A percentile compares a stretch with the other conserved stretches of the same genome.
Evolutionary conservation across 2,888 invertebrate species (phyloP).

Genomic region (Apotomis betuletana): DNA sequence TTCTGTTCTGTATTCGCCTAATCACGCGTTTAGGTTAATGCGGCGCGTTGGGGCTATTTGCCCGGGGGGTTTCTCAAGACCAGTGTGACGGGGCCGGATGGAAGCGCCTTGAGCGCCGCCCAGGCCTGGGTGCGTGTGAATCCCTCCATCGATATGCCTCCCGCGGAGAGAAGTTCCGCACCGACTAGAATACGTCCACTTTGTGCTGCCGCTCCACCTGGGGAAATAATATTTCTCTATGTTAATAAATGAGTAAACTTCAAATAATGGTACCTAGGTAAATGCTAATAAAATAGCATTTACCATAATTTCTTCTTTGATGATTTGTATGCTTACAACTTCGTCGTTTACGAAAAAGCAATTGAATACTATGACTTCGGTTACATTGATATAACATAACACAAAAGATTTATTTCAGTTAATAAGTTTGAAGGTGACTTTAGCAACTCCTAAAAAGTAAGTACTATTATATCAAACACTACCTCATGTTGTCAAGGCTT

Average conservation of each 20-base stretch:
- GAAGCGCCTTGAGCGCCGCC: conserved; percentile 95
- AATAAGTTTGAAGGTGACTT: too few relatives aligned
- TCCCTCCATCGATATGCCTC: conserved; percentile 90
- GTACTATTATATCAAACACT: too few relatives aligned
- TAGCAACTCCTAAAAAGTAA: too few relatives aligned
- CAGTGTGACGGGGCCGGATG: conserved; percentile 91
- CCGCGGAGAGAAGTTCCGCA: conserved; percentile 93
- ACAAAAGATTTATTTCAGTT: too few relatives aligned
- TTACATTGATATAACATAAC: too few relatives aligned
- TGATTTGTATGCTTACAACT: too few relatives aligned
- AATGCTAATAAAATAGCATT: too few relatives aligned
- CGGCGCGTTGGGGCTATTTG: conserved; percentile 28
- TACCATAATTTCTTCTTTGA: too few relatives aligned
- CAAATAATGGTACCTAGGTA: too few relatives aligned
- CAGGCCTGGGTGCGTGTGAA: conserved; percentile 97
- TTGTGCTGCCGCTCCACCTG: conserved; percentile 95
- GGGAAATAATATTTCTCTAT: conserved; percentile 44
- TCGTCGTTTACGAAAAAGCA: too few relatives aligned
- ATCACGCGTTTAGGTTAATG: conserved; percentile 41
- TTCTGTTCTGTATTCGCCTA: conserved; percentile 36
- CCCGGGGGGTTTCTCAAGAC: conserved; percentile 69
- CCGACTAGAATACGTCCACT: conserved; percentile 92
- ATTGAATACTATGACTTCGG: too few relatives aligned
- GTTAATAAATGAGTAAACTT: neutral
- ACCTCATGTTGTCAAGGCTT: too few relatives aligned